A percentile compares a stretch with the other conserved stretches of the same genome.
These are phyloP conservation scores for Silurus aristotelis DNA, from an alignment of 2,797 vertebrate genomes.

Conservation along the genomic window DNA sequence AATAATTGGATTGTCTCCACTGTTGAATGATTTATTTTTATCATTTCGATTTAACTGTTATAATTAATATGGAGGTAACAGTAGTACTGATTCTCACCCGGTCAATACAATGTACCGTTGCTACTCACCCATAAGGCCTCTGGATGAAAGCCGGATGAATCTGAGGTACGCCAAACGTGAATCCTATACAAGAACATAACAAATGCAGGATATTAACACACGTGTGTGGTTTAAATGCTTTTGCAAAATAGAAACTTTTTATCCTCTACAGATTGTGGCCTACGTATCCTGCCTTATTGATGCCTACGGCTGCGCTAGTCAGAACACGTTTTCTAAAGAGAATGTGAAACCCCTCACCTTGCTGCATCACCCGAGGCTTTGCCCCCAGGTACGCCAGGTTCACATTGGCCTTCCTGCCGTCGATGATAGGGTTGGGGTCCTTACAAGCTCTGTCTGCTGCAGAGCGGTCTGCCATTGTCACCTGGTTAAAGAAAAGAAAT, in stretches of 20 bases:
- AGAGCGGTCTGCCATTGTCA: constrained; percentile 97
- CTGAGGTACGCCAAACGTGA: constrained; percentile 97
- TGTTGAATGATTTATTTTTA: background rate
- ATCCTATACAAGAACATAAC: constrained; percentile 76
- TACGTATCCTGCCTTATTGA: background rate
- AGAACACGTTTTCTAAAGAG: background rate
- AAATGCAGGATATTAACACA: background rate
- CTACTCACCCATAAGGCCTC: constrained; percentile 97
- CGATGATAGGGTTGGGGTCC: constrained; percentile 98
- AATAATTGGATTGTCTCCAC: background rate
- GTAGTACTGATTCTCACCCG: constrained; percentile 4
- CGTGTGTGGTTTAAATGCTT: background rate
- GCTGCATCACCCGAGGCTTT: constrained; percentile 97
- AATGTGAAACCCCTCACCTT: constrained; percentile 77
- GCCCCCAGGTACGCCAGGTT: constrained; percentile 97
- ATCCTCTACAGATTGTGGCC: too few relatives aligned
- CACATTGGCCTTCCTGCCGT: constrained; percentile 97
- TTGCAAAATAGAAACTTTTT: too few relatives aligned
- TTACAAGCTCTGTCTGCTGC: constrained; percentile 95
- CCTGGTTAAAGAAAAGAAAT: constrained; percentile 70
- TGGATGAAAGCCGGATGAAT: constrained; percentile 99
- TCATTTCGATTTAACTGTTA: background rate
- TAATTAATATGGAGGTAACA: background rate
- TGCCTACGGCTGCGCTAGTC: background rate
- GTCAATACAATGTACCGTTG: constrained; percentile 22